phyloP scores from a whole-genome alignment of 2,888 invertebrate genomes.

The Chloroclystis v-ata region DNA sequence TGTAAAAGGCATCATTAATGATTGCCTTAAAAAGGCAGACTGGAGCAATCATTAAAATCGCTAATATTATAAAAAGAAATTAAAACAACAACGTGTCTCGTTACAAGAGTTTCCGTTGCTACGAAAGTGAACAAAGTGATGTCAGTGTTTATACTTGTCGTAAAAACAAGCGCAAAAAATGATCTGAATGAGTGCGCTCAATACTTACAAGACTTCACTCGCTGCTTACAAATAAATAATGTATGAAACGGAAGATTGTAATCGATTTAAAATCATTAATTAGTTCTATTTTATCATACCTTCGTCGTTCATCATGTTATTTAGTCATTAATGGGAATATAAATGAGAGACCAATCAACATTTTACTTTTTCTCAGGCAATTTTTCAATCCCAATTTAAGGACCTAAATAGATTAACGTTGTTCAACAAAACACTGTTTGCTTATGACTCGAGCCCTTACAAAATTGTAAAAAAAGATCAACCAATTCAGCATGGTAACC shows the following conservation, averaged over 20 bases:
- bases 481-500: conserved; percentile 38
- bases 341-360: conserved; percentile 26
- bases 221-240: conserved; percentile 40
- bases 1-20: conserved; percentile 75
- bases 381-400: not conserved
- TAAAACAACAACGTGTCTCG: conserved; percentile 63
- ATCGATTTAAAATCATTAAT: conserved; percentile 23
- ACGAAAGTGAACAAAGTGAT: conserved; percentile 74
- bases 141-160: conserved; percentile 49
- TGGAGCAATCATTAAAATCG: conserved; percentile 74
- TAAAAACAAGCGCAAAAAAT: conserved; percentile 67
- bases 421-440: not conserved
- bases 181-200: conserved; percentile 59
- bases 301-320: conserved; percentile 7
- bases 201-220: conserved; percentile 42
- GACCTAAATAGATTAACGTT: not conserved
- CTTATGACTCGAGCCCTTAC: too few species aligned
- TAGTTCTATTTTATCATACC: conserved; percentile 3
- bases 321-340: conserved; percentile 12
- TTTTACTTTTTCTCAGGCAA: not conserved
- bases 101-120: conserved; percentile 73
- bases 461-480: too few species aligned
- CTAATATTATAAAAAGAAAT: conserved; percentile 69
- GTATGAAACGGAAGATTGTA: conserved; percentile 49
- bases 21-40: conserved; percentile 74